These are phyloP conservation scores for Hyposoter didymator DNA, from an alignment of 2,888 invertebrate genomes.

Conservation along the genomic window DNA sequence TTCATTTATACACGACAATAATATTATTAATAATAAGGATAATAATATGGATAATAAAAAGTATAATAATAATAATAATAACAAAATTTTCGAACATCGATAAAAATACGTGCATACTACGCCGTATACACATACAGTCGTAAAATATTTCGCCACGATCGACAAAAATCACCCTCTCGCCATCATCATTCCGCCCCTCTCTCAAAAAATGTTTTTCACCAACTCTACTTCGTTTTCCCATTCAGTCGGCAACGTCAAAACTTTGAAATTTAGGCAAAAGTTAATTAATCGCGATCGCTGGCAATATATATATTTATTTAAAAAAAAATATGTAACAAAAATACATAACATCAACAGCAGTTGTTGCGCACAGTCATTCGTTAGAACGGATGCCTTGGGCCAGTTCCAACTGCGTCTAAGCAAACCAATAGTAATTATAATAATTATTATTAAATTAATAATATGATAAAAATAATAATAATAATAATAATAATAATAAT, in stretches of 20 bases:
- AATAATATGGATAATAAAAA: constrained; percentile 78
- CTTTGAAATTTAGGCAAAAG: constrained; percentile 70
- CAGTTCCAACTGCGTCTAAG: constrained; percentile 76
- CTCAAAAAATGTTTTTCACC: not conserved
- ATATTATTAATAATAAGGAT: constrained; percentile 79
- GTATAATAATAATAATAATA: constrained; percentile 75
- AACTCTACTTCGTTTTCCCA: not conserved
- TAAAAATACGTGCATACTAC: constrained; percentile 73
- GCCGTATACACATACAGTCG: constrained; percentile 65
- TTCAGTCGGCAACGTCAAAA: not conserved
- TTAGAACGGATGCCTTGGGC: constrained; percentile 70
- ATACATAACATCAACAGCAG: constrained; percentile 83
- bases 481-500: constrained; percentile 69
- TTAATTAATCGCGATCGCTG: constrained; percentile 73
- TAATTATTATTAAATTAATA: constrained; percentile 63
- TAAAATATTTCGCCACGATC: constrained; percentile 76
- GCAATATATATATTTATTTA: constrained; percentile 70
- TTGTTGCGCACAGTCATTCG: constrained; percentile 78
- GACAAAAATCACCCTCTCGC: constrained; percentile 73
- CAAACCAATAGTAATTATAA: constrained; percentile 71
- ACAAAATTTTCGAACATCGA: constrained; percentile 81
- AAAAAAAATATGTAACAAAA: constrained; percentile 80
- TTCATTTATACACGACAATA: constrained; percentile 58
- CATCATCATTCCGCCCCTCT: constrained; percentile 45
- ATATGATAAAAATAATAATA: constrained; percentile 66